phyloP scores from a whole-genome alignment of 2,113 vertebrate genomes.

The Daubentonia madagascariensis region DNA sequence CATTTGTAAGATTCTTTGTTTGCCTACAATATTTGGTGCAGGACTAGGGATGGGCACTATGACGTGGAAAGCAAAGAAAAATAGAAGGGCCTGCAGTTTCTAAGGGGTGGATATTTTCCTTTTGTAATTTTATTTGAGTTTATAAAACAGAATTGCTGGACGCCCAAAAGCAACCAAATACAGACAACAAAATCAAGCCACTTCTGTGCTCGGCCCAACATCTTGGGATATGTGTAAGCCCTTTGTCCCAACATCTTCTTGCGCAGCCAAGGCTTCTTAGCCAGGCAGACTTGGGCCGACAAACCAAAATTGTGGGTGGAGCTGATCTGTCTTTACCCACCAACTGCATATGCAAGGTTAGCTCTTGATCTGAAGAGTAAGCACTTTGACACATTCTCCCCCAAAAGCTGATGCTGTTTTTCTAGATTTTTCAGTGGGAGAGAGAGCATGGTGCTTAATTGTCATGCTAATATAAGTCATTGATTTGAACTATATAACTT shows the following conservation, averaged over 20 bases:
- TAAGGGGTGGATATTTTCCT: neutral
- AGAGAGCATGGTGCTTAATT: accelerated
- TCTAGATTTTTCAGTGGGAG: neutral
- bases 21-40: neutral
- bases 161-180: neutral
- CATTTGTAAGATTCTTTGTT: neutral
- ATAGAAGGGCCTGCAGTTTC: neutral
- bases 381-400: neutral
- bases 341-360: accelerated
- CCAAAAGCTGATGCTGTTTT: neutral
- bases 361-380: neutral
- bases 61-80: neutral
- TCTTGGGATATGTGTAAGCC: accelerated
- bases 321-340: neutral
- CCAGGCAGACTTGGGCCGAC: too few relatives aligned
- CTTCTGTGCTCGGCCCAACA: neutral
- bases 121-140: neutral
- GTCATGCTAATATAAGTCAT: neutral
- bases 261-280: neutral
- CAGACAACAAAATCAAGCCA: neutral
- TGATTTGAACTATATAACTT: neutral
- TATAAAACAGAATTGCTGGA: neutral
- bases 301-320: too few relatives aligned
- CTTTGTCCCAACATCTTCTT: neutral
- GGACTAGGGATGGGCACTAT: neutral